phyloP scores from a whole-genome alignment of 2,888 invertebrate genomes.

The Cerceris ruficornis region DNA sequence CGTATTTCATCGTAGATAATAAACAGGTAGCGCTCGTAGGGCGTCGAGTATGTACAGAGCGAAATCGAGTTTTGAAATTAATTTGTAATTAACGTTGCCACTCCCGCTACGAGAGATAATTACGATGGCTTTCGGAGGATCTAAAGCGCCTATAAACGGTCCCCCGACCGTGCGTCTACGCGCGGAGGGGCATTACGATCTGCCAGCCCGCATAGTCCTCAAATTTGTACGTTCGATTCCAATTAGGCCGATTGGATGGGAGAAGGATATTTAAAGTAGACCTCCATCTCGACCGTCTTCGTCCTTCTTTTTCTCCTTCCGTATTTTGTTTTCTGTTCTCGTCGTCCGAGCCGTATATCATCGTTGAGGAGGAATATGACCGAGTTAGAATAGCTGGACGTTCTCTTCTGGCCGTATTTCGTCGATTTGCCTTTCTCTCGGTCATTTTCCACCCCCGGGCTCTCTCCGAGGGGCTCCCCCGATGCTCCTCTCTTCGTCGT shows the following conservation, averaged over 20 bases:
- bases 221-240: slow-evolving; percentile 62
- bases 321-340: slow-evolving; percentile 4
- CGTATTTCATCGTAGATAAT: not conserved
- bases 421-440: slow-evolving; percentile 25
- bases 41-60: not conserved
- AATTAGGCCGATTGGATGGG: slow-evolving; percentile 62
- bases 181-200: slow-evolving; percentile 23
- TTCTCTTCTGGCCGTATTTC: slow-evolving; percentile 6
- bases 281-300: slow-evolving; percentile 37
- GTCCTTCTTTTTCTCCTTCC: slow-evolving; percentile 8
- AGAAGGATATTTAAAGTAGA: slow-evolving; percentile 57
- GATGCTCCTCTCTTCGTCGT: slow-evolving; percentile 30
- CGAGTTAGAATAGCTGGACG: slow-evolving; percentile 28
- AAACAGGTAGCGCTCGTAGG: not conserved
- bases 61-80: not conserved
- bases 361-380: slow-evolving; percentile 35
- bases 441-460: slow-evolving; percentile 7
- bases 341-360: not conserved
- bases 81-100: slow-evolving; percentile 22
- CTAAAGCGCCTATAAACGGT: slow-evolving; percentile 32
- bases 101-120: slow-evolving; percentile 13
- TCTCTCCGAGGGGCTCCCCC: slow-evolving; percentile 2
- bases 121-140: slow-evolving; percentile 31
- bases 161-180: slow-evolving; percentile 10
- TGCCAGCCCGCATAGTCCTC: slow-evolving; percentile 23